Percentiles rank a stretch among this genome's conserved stretches.
Conservation (phyloP, 2,888 invertebrate species). For the Apoderus coryli region DNA sequence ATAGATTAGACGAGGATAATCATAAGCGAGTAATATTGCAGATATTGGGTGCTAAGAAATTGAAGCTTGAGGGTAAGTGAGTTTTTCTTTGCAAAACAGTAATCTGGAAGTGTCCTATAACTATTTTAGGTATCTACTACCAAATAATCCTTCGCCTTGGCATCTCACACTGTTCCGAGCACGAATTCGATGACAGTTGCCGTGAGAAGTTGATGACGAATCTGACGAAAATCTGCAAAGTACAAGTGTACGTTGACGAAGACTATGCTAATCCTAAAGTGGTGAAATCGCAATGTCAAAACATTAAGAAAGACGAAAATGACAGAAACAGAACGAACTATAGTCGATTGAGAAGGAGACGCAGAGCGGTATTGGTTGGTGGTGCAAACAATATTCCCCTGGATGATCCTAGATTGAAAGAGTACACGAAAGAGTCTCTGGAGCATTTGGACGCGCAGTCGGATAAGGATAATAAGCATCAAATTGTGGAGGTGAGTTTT, state of each 20-base stretch:
- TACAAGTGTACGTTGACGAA: conserved; percentile 31
- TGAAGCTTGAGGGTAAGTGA: conserved; percentile 24
- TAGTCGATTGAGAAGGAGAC: conserved; percentile 16
- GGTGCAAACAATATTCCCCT: conserved; percentile 12
- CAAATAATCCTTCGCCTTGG: conserved; percentile 33
- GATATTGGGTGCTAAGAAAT: conserved; percentile 32
- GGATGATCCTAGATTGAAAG: conserved; percentile 14
- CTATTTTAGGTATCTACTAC: conserved; percentile 33
- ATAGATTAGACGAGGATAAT: conserved; percentile 36
- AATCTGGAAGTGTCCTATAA: too few relatives aligned
- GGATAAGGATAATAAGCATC: conserved; percentile 15
- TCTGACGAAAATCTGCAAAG: conserved; percentile 38
- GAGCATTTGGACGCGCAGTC: conserved; percentile 15
- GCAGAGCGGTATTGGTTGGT: conserved; percentile 8
- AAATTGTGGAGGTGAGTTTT: conserved; percentile 14
- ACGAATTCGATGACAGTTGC: conserved; percentile 20
- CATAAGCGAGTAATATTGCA: conserved; percentile 35
- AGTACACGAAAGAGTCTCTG: conserved; percentile 14
- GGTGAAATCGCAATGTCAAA: conserved; percentile 37
- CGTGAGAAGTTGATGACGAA: conserved; percentile 26
- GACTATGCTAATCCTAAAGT: conserved; percentile 33
- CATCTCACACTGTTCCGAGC: conserved; percentile 32
- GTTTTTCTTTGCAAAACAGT: too few relatives aligned
- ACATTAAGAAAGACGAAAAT: conserved; percentile 25
- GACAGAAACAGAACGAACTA: conserved; percentile 22